Evolutionary conservation across 2,888 invertebrate genomes (phyloP).

Genomic region (Lacanobia oleracea): DNA sequence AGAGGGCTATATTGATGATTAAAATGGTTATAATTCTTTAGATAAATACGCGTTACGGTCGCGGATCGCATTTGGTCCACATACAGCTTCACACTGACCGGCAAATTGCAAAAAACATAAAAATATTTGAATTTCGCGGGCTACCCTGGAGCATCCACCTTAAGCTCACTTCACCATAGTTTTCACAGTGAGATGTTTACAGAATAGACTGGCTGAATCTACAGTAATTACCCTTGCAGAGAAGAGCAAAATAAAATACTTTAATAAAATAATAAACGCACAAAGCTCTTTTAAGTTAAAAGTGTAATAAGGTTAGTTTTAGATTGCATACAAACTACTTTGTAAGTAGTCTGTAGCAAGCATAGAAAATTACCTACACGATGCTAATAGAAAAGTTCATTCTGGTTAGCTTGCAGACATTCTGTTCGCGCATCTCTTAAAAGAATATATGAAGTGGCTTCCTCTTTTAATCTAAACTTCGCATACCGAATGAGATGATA

Average conservation of each 20-base stretch:
- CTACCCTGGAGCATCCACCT: no score
- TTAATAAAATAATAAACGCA: not conserved
- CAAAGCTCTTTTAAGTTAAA: not conserved
- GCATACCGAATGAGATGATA: constrained; percentile 53
- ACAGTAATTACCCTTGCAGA: not conserved
- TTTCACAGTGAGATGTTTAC: no score
- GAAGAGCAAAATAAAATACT: not conserved
- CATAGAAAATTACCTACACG: not conserved
- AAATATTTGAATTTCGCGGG: no score
- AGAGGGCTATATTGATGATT: no score
- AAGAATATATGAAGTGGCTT: constrained; percentile 14
- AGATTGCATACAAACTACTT: not conserved
- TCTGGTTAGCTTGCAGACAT: not conserved
- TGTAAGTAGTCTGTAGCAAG: not conserved
- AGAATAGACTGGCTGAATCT: not conserved
- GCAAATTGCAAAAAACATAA: no score
- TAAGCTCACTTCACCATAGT: no score
- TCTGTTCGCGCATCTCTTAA: not conserved
- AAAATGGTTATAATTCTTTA: no score
- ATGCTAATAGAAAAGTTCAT: not conserved
- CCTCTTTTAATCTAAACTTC: constrained; percentile 55
- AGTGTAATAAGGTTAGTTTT: not conserved
- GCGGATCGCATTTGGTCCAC: no score
- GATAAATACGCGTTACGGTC: no score
- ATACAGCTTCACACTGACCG: no score